Percentiles rank a stretch among this genome's conserved stretches.
Conservation (phyloP, 2,888 invertebrate species). For the Tethea ocularis region DNA sequence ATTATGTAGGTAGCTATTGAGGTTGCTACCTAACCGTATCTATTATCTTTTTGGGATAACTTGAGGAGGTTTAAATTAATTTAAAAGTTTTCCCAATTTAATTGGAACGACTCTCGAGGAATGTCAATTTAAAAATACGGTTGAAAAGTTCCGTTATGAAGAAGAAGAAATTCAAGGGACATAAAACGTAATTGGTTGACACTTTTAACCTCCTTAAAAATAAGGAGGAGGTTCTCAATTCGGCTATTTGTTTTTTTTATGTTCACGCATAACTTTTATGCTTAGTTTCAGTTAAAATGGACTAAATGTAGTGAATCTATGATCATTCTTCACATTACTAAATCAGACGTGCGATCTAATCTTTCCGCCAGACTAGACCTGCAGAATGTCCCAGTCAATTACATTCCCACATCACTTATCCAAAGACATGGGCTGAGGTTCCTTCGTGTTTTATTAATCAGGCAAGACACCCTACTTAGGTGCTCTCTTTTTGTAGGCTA, state of each 20-base stretch:
- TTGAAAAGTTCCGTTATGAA: background rate
- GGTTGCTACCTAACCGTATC: background rate
- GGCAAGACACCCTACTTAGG: constrained; percentile 6
- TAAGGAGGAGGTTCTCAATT: no score
- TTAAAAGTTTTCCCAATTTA: background rate
- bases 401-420: constrained; percentile 1
- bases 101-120: background rate
- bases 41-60: no score
- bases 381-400: constrained; percentile 6
- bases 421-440: constrained; percentile 2
- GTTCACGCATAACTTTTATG: no score
- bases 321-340: background rate
- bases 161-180: background rate
- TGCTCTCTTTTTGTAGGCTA: constrained; percentile 2
- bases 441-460: constrained; percentile 15
- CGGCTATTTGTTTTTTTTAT: no score
- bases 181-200: background rate
- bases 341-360: constrained; percentile 7
- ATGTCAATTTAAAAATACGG: background rate
- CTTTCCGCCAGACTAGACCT: constrained; percentile 7
- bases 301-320: background rate
- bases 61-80: background rate
- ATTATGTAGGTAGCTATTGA: background rate
- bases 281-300: no score
- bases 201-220: no score